Conservation (phyloP, 2,888 invertebrate genomes). For the Elmis aenea region DNA sequence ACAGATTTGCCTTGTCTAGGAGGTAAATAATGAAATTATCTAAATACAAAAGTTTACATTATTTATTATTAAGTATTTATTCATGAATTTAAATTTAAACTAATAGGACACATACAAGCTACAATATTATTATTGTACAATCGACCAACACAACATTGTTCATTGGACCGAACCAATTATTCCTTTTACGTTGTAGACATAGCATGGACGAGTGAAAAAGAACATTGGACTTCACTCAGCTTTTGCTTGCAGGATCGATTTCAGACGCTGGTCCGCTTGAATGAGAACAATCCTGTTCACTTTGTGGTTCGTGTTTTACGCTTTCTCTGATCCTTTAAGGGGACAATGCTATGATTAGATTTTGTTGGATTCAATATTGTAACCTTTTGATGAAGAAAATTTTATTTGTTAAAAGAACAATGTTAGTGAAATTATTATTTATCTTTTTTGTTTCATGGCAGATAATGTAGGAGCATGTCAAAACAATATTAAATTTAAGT, state of each 20-base stretch:
- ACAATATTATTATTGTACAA: constrained; percentile 11
- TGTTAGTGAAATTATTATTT: no score
- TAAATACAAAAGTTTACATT: no score
- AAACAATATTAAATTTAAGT: no score
- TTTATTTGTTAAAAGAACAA: constrained; percentile 8
- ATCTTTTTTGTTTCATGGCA: no score
- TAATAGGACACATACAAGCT: no score
- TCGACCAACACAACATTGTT: constrained; percentile 9
- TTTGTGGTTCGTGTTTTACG: constrained; percentile 32
- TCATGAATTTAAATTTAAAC: no score
- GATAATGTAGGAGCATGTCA: no score
- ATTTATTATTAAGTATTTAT: no score
- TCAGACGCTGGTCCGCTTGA: constrained; percentile 30
- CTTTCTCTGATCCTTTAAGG: constrained; percentile 29
- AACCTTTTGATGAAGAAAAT: constrained; percentile 13
- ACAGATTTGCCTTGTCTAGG: no score
- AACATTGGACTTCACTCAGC: constrained; percentile 35
- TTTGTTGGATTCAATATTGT: constrained; percentile 14
- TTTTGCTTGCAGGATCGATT: constrained; percentile 31
- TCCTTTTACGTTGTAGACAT: constrained; percentile 9
- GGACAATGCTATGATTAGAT: constrained; percentile 22
- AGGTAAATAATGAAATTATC: no score
- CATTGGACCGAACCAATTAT: constrained; percentile 7
- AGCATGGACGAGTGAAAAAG: constrained; percentile 23
- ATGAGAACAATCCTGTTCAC: constrained; percentile 30